Evolutionary conservation across 2,797 vertebrate species (phyloP), one percentile per base, ranked within the genome.

Genomic region (Melanotaenia trifasciata): DNA sequence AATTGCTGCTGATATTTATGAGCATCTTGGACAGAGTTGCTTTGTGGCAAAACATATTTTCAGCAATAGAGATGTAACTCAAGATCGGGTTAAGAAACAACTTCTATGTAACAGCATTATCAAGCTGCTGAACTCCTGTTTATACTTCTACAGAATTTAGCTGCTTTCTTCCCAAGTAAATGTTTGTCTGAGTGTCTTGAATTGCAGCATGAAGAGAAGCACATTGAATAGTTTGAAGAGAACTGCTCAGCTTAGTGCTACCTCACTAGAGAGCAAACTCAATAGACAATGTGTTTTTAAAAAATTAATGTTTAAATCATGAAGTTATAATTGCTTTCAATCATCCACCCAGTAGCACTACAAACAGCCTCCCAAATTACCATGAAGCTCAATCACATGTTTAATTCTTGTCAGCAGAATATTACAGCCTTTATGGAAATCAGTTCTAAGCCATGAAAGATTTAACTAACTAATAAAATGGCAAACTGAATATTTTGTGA

Each of bases 301-400:
- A 30, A 35, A 20, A 3, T 18, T n/a, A 47, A 47, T n/a, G 45
- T 20, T 45, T 12, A 14, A 45, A 50, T 50, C 20, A 50, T n/a
- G 18, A n/a, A 3, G 4, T 66, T 66, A 56, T 57, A 50, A 66
- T 1, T 0, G 11, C n/a, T 67, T 40, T 4, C n/a, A 40, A 67
- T 57, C 64, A 30, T 28, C 12, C 64, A 30, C 9, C 35, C 36
- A 57, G 30, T 13, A 57, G 33, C 11, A n/a, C 38, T 24, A 32
- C 64, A 40, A 56, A 40, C 54, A 40, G 36, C 20, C 35, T 67
- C 54, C 56, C 56, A 57, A 57, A 45, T 30, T 57, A 58, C 20
- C 36, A 67, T 22, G 43, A 57, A 32, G 40, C 13, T 9, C 9
- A 57, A 45, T 58, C 36, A 67, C 24, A 58, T 58, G 56, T 32